phyloP scores from a whole-genome alignment of 2,797 vertebrate genomes.

The Helicolenus hilgendorfi region DNA sequence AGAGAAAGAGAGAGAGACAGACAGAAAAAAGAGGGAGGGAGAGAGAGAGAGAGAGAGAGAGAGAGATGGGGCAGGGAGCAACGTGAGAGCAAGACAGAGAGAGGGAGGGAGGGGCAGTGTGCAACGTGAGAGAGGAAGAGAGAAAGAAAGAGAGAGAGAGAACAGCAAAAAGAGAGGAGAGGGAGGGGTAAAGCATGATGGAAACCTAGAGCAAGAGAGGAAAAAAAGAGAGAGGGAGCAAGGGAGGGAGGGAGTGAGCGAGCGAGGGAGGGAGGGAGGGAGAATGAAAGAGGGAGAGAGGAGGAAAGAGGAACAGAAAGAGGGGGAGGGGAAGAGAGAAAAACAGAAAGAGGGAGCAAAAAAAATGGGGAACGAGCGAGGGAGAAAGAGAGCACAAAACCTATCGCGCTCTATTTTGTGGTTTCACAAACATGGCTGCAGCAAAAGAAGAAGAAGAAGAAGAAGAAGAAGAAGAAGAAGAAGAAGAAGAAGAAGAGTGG shows the following conservation, averaged over 20 bases:
- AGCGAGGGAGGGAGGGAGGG: slow-evolving; percentile 28
- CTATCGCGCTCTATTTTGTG: slow-evolving; percentile 55
- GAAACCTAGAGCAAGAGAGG: slow-evolving; percentile 61
- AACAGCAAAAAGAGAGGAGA: slow-evolving; percentile 44
- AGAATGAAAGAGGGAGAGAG: slow-evolving; percentile 28
- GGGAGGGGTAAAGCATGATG: slow-evolving; percentile 67
- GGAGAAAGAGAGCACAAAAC: slow-evolving; percentile 60
- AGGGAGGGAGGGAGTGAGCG: slow-evolving; percentile 11
- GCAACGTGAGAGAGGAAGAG: background rate
- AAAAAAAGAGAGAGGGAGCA: slow-evolving; percentile 27
- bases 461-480: slow-evolving; percentile 19
- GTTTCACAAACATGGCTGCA: slow-evolving; percentile 77
- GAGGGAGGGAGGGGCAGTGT: slow-evolving; percentile 5
- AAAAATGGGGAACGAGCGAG: slow-evolving; percentile 55
- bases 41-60: slow-evolving; percentile 13
- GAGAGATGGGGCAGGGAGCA: slow-evolving; percentile 57
- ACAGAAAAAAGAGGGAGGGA: slow-evolving; percentile 43
- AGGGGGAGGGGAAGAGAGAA: slow-evolving; percentile 44
- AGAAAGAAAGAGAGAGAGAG: slow-evolving; percentile 14
- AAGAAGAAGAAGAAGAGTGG: slow-evolving; percentile 22
- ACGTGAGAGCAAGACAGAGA: slow-evolving; percentile 29
- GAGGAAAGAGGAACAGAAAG: slow-evolving; percentile 47
- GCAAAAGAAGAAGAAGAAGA: slow-evolving; percentile 28
- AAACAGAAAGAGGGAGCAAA: slow-evolving; percentile 45
- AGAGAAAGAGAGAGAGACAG: slow-evolving; percentile 33